Evolutionary conservation across 2,888 invertebrate species (phyloP).

Genomic region (Deilephila porcellus): DNA sequence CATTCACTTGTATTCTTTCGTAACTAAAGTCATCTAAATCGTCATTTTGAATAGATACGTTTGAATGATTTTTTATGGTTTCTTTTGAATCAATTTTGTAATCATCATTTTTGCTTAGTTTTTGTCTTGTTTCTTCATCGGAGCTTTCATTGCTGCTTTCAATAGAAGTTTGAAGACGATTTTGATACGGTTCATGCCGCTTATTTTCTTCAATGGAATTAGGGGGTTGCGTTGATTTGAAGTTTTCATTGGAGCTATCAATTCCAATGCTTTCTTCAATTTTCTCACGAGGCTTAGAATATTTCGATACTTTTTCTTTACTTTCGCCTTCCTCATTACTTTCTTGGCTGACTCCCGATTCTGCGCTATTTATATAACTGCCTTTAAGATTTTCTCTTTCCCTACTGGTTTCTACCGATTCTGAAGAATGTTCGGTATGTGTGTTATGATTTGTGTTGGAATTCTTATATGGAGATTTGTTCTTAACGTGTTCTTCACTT

Average conservation of each 20-base stretch:
- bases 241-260: slow-evolving; percentile 36
- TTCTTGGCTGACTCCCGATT: slow-evolving; percentile 37
- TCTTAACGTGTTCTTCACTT: slow-evolving; percentile 42
- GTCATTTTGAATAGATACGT: slow-evolving; percentile 53
- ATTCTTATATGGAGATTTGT: slow-evolving; percentile 21
- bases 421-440: slow-evolving; percentile 1
- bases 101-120: slow-evolving; percentile 21
- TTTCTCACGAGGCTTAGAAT: slow-evolving; percentile 33
- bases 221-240: slow-evolving; percentile 20
- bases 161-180: slow-evolving; percentile 29
- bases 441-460: neutral
- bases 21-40: slow-evolving; percentile 64
- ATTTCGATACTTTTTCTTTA: slow-evolving; percentile 35
- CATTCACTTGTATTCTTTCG: slow-evolving; percentile 60
- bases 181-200: slow-evolving; percentile 21
- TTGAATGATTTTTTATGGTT: slow-evolving; percentile 23
- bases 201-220: slow-evolving; percentile 17
- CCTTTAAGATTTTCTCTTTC: slow-evolving; percentile 15
- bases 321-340: slow-evolving; percentile 38
- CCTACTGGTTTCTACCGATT: slow-evolving; percentile 29
- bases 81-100: slow-evolving; percentile 29
- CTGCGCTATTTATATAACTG: slow-evolving; percentile 21
- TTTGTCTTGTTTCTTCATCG: slow-evolving; percentile 33
- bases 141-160: slow-evolving; percentile 44
- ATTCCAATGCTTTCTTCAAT: slow-evolving; percentile 42